These are phyloP conservation scores for Uria aalge DNA, from an alignment of 2,113 vertebrate genomes.

Conservation along the genomic window DNA sequence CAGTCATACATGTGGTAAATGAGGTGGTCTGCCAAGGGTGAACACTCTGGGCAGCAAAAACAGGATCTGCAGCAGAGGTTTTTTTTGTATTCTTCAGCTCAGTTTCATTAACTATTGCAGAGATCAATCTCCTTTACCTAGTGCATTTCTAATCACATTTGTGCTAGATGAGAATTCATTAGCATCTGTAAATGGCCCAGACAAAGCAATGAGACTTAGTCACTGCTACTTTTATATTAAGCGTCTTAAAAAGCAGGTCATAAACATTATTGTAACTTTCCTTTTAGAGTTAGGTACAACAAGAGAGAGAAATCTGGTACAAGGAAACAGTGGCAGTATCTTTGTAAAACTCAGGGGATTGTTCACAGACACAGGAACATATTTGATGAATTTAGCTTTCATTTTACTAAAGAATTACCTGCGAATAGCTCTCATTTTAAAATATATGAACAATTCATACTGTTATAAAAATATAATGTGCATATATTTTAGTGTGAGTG, in stretches of 20 bases:
- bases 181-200: conserved; percentile 28
- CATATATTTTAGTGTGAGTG: background rate
- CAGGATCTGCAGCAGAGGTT: background rate
- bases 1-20: conserved; percentile 30
- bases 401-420: background rate
- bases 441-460: background rate
- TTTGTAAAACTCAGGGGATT: background rate
- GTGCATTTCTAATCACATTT: conserved; percentile 69
- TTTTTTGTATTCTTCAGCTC: conserved; percentile 44
- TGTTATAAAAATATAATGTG: background rate
- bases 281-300: background rate
- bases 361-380: background rate
- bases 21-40: conserved; percentile 40
- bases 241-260: conserved; percentile 2
- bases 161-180: conserved; percentile 62
- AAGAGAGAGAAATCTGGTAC: background rate
- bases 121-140: conserved; percentile 68
- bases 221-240: background rate
- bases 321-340: background rate
- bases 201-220: conserved; percentile 39
- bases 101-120: conserved; percentile 70
- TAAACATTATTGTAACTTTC: background rate
- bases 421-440: background rate
- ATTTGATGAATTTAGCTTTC: background rate
- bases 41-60: conserved; percentile 47